Evolutionary conservation across 1,140 invertebrate species (phyloP).

Genomic region (Leucophenga varia): DNA sequence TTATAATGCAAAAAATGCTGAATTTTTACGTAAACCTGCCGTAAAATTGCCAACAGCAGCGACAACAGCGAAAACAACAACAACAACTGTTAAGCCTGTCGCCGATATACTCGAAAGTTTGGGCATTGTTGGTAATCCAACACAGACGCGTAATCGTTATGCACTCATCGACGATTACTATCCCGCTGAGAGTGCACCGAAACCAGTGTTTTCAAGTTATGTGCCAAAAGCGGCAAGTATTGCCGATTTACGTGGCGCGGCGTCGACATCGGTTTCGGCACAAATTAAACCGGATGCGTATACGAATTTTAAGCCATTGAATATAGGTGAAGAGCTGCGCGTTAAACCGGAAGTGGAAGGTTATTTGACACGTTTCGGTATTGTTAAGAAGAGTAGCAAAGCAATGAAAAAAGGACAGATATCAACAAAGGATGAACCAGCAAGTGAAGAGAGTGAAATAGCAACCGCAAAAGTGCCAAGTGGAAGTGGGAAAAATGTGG

Average conservation of each 20-base stretch:
- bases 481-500: constrained; percentile 4
- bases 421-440: background rate
- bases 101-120: constrained; percentile 47
- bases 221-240: constrained; percentile 23
- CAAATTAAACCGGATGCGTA: constrained; percentile 47
- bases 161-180: constrained; percentile 42
- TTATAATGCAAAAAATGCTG: constrained; percentile 46
- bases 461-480: constrained; percentile 49
- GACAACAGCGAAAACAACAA: constrained; percentile 4
- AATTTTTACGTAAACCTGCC: constrained; percentile 36
- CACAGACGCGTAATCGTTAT: constrained; percentile 30
- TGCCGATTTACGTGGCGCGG: constrained; percentile 36
- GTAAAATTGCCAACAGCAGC: background rate
- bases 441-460: constrained; percentile 37
- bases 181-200: constrained; percentile 43
- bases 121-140: constrained; percentile 36
- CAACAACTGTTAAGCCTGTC: constrained; percentile 38
- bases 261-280: constrained; percentile 18
- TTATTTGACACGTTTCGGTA: constrained; percentile 50
- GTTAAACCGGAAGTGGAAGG: constrained; percentile 51
- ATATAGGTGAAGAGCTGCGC: constrained; percentile 48
- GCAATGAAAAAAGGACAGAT: constrained; percentile 32
- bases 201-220: constrained; percentile 28
- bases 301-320: constrained; percentile 46
- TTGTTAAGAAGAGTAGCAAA: constrained; percentile 43